phyloP scores from a whole-genome alignment of 2,888 invertebrate genomes.

The Microctonus aethiopoides region DNA sequence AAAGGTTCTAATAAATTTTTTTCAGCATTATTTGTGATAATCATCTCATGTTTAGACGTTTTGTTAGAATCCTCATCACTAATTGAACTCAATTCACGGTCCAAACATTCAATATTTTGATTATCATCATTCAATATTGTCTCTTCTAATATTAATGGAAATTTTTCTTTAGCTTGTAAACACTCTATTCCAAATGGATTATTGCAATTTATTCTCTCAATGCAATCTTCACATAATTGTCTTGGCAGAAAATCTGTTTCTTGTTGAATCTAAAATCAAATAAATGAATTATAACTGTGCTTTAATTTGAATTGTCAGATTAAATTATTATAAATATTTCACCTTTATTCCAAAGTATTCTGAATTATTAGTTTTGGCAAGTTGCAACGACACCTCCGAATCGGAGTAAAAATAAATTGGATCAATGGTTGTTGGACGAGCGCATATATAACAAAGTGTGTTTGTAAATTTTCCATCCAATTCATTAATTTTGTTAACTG shows the following conservation, averaged over 20 bases:
- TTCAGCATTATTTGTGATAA: slow-evolving; percentile 56
- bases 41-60: slow-evolving; percentile 49
- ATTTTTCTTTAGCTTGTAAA: slow-evolving; percentile 51
- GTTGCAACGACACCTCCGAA: slow-evolving; percentile 52
- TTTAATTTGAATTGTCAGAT: neutral
- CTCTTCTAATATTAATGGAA: slow-evolving; percentile 46
- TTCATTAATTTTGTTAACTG: slow-evolving; percentile 49
- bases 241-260: slow-evolving; percentile 55
- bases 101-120: slow-evolving; percentile 47
- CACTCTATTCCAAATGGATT: slow-evolving; percentile 53
- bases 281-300: slow-evolving; percentile 5
- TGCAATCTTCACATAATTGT: slow-evolving; percentile 50
- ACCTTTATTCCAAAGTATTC: slow-evolving; percentile 56
- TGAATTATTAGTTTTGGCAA: slow-evolving; percentile 54
- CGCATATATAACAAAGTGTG: slow-evolving; percentile 52
- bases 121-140: slow-evolving; percentile 29
- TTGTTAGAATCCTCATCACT: slow-evolving; percentile 27
- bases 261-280: slow-evolving; percentile 47
- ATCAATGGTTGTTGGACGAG: slow-evolving; percentile 48
- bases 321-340: slow-evolving; percentile 12
- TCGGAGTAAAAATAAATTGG: slow-evolving; percentile 56
- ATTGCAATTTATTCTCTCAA: slow-evolving; percentile 55
- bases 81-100: slow-evolving; percentile 47
- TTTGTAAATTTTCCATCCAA: slow-evolving; percentile 23
- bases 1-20: slow-evolving; percentile 44